Evolutionary conservation across 2,113 vertebrate genomes (phyloP).

Genomic region (Zosterops borbonicus): DNA sequence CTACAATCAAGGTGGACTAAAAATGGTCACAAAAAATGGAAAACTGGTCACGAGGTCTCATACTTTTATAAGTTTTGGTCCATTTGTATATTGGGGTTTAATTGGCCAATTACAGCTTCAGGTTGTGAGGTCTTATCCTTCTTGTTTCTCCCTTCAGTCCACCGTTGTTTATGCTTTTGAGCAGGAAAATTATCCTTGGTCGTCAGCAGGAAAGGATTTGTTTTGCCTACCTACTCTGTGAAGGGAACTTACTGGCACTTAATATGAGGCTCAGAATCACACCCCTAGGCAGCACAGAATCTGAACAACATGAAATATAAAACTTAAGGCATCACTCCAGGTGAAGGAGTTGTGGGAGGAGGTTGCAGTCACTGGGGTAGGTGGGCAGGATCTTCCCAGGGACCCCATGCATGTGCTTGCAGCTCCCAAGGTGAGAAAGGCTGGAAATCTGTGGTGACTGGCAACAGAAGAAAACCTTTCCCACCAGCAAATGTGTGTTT

Average conservation of each 20-base stretch:
- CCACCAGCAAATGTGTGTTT: fast-evolving
- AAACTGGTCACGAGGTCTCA: not conserved
- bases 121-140: not conserved
- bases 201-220: not conserved
- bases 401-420: not conserved
- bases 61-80: not conserved
- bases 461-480: not conserved
- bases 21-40: not conserved
- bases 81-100: not conserved
- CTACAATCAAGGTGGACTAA: not conserved
- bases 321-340: not conserved
- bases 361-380: too few relatives aligned
- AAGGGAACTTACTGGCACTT: not conserved
- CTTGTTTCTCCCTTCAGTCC: not conserved
- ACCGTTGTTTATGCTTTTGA: not conserved
- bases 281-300: not conserved
- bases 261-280: not conserved
- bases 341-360: not conserved
- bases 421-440: not conserved
- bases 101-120: not conserved
- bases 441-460: not conserved
- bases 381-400: not conserved
- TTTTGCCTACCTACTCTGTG: not conserved
- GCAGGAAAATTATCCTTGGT: not conserved
- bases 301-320: not conserved